Base-by-base conservation (phyloP, 2,113 vertebrate species). In the Cheirogaleus medius region DNA sequence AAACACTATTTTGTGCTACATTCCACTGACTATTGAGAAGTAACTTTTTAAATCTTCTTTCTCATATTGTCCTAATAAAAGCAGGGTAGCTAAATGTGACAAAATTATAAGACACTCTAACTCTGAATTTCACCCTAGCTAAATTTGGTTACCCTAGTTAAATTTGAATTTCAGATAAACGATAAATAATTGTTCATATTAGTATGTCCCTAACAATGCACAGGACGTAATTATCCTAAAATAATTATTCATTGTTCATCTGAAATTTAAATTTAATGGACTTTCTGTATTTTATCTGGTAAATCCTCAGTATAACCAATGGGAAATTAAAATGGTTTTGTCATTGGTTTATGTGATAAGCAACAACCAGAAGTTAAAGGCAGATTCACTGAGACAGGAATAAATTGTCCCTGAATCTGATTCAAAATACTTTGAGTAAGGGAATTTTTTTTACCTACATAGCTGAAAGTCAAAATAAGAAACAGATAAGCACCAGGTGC, bases 101-200 rank as follows among this genome's bases (percentile, higher is more conserved):
- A 87, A 77, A 88, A 73, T 69, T 39, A 71, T 87, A 56, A 23
- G n/a, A 4, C 60, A 89, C 7, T 29, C 14, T 63, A 87, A 71
- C 94, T 76, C 37, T 84, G 20, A 90, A 77, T 92, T 87, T 94
- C 56, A 80, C 29, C 27, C 73, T 49, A 39, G 47, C 68, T 52
- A 80, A 68, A 95, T 66, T 39, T 85, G 18, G 37, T 3, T 68
- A 88, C 12, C 44, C 17, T 47, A 66, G 39, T 68, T 64, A 87
- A 81, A 95, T 77, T n/a, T 73, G 27, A 91, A 86, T 82, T 88
- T 94, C 44, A 77, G 20, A 63, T 73, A 80, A 90, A 34, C 32
- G 23, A 18, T 21, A 69, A 77, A n/a, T 76, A 32, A 56, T 93
- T 87, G 18, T 84, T 95, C 85, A 42, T 73, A 39, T 80, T 71